Conservation (phyloP, 2,888 invertebrate species). For the Luperina testacea region DNA sequence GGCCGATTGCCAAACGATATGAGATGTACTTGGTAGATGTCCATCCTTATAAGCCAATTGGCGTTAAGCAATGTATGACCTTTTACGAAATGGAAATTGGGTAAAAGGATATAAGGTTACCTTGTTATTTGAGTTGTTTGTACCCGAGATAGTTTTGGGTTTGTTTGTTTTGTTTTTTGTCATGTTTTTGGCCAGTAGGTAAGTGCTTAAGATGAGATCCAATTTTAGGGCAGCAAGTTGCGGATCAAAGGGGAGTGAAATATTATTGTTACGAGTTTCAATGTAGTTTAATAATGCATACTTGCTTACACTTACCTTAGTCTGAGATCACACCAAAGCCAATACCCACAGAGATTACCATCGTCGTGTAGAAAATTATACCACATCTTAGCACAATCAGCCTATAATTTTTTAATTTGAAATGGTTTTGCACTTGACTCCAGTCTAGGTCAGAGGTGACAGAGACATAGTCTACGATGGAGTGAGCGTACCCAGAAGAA, state of each 20-base stretch:
- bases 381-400: background rate
- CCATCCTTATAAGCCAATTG: slow-evolving; percentile 57
- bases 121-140: slow-evolving; percentile 26
- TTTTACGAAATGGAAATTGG: slow-evolving; percentile 56
- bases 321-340: background rate
- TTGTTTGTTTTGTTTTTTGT: slow-evolving; percentile 4
- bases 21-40: slow-evolving; percentile 45
- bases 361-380: background rate
- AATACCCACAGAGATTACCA: background rate
- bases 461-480: too few species aligned
- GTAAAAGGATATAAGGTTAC: slow-evolving; percentile 18
- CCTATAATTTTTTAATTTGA: background rate
- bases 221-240: background rate
- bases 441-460: too few species aligned
- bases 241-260: background rate
- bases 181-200: too few species aligned
- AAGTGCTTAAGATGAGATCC: background rate
- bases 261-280: background rate
- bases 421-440: too few species aligned
- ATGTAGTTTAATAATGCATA: background rate
- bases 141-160: background rate
- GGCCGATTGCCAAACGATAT: slow-evolving; percentile 63
- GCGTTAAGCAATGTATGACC: slow-evolving; percentile 49
- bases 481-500: too few species aligned
- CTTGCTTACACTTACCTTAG: background rate